Evolutionary conservation across 2,797 vertebrate species (phyloP).

Genomic region (Aphelocoma californica): DNA sequence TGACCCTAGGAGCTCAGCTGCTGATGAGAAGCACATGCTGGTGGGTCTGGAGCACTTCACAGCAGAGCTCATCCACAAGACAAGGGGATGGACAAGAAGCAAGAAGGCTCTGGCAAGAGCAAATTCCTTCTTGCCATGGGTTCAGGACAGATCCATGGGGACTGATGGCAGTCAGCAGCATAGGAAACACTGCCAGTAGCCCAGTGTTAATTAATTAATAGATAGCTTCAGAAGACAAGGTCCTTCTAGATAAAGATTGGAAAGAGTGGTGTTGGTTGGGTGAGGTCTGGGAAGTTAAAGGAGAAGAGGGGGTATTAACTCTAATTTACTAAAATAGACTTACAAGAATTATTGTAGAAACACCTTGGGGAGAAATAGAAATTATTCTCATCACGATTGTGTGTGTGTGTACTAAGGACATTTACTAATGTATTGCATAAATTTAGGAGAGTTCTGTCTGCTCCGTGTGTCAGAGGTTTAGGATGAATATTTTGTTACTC

Average conservation of each 20-base stretch:
- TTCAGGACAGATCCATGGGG: not conserved
- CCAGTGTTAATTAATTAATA: not conserved
- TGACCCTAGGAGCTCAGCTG: conserved; percentile 17
- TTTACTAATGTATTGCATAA: not conserved
- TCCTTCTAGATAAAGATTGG: not conserved
- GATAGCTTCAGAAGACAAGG: not conserved
- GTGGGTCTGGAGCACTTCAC: not conserved
- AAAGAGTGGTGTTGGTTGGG: not conserved
- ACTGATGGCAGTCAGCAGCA: not conserved
- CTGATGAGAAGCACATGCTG: conserved; percentile 46
- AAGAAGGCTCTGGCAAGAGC: not conserved
- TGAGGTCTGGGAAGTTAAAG: not conserved
- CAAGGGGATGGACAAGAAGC: not conserved
- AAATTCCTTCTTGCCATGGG: not conserved
- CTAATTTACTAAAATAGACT: not conserved
- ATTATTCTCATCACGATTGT: not conserved
- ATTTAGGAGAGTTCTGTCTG: not conserved
- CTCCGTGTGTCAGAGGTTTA: not conserved
- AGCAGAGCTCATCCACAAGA: not conserved
- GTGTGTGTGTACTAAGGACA: not conserved
- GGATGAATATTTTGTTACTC: not conserved
- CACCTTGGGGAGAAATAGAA: not conserved
- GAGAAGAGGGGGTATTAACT: not conserved
- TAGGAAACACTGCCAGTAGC: not conserved
- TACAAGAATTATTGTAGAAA: not conserved